Percentiles rank a stretch among this genome's conserved stretches.
These are phyloP conservation scores for Lepidocyrtinus sp. DNA, from an alignment of 2,888 invertebrate species.

Conservation along the genomic window DNA sequence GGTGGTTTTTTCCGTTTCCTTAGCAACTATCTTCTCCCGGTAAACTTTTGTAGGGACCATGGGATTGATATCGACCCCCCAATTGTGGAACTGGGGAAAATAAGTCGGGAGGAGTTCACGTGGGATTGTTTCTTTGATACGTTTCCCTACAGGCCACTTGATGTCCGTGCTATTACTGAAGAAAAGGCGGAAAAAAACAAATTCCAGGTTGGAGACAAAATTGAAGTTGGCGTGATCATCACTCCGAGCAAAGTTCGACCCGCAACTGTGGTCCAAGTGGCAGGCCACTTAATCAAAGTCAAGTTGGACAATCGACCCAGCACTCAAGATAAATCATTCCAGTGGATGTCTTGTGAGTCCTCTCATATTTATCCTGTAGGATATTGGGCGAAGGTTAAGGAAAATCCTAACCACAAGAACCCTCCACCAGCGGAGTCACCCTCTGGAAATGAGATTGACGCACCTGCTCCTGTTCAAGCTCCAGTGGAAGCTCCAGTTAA, in stretches of 20 bases:
- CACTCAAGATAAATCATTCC: not conserved
- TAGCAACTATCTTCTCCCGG: slow-evolving; percentile 25
- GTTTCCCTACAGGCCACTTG: not conserved
- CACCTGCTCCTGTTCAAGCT: no score
- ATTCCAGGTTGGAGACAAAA: slow-evolving; percentile 43
- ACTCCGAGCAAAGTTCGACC: slow-evolving; percentile 29
- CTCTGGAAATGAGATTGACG: no score
- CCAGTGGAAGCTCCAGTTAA: no score
- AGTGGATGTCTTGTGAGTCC: slow-evolving; percentile 45
- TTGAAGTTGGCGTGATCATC: slow-evolving; percentile 29
- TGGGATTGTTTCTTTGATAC: not conserved
- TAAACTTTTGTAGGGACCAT: slow-evolving; percentile 17
- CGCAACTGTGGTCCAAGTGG: slow-evolving; percentile 30
- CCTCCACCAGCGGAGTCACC: no score
- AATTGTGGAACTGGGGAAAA: not conserved
- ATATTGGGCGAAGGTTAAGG: slow-evolving; percentile 19
- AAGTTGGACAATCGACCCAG: slow-evolving; percentile 29
- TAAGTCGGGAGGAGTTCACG: not conserved
- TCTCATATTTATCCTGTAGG: slow-evolving; percentile 47
- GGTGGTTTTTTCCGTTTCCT: no score
- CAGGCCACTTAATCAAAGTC: slow-evolving; percentile 25
- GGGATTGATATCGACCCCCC: not conserved
- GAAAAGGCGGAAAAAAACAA: not conserved
- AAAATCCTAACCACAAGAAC: no score
- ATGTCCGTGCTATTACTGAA: not conserved